Evolutionary conservation across 1,140 invertebrate genomes (phyloP).

Genomic region (Bombyx mandarina): DNA sequence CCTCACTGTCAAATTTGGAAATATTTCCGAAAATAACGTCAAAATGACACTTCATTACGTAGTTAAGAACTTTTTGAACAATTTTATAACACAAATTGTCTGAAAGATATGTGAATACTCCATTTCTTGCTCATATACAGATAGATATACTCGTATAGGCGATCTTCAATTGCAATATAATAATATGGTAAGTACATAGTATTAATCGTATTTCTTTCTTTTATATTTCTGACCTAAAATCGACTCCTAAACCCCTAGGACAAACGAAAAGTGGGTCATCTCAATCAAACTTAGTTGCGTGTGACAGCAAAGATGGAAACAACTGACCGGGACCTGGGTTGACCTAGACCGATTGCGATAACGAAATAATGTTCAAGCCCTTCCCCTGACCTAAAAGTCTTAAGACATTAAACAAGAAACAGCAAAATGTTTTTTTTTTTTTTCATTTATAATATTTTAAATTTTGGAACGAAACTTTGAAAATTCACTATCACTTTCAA

Average conservation of each 20-base stretch:
- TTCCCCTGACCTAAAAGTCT: background rate
- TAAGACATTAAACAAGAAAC: conserved; percentile 7
- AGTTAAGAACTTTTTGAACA: background rate
- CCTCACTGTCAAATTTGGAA: conserved; percentile 38
- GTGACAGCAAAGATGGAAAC: no score
- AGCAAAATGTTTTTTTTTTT: conserved; percentile 5
- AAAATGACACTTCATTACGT: background rate
- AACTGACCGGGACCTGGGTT: no score
- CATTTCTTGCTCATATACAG: background rate
- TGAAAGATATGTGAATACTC: background rate
- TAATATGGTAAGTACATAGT: no score
- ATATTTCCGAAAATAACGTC: background rate
- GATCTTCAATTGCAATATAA: no score
- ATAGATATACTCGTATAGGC: background rate
- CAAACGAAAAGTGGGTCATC: no score
- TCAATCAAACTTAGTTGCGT: no score
- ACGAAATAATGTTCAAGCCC: background rate
- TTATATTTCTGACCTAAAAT: no score
- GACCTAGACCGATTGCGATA: no score
- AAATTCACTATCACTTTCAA: conserved; percentile 1
- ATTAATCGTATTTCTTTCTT: no score
- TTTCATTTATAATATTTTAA: conserved; percentile 4
- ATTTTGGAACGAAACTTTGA: conserved; percentile 1
- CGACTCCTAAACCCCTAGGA: no score
- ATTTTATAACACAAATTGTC: background rate